Conservation (phyloP, 2,888 invertebrate species). For the Sturmia bella region DNA sequence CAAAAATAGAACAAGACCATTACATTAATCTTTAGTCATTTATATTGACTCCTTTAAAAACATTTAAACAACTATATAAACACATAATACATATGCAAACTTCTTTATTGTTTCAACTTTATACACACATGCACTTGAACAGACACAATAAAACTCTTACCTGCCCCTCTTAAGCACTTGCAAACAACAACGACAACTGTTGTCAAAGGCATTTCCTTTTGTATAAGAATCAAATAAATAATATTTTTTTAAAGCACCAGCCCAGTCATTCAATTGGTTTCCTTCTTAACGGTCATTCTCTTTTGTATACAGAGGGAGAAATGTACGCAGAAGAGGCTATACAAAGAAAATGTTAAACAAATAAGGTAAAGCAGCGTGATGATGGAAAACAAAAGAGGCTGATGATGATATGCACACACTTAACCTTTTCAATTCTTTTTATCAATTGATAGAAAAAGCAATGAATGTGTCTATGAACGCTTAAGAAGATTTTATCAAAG, state of each 20-base stretch:
- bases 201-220: slow-evolving; percentile 47
- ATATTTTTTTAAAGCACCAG: slow-evolving; percentile 7
- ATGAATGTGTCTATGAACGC: slow-evolving; percentile 33
- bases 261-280: slow-evolving; percentile 45
- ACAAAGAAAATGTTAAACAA: slow-evolving; percentile 1
- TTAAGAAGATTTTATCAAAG: slow-evolving; percentile 36
- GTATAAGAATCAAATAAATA: slow-evolving; percentile 34
- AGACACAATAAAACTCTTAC: slow-evolving; percentile 1
- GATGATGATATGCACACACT: slow-evolving; percentile 49
- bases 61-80: background rate
- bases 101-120: slow-evolving; percentile 4
- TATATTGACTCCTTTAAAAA: slow-evolving; percentile 18
- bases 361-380: slow-evolving; percentile 25
- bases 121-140: background rate
- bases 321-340: slow-evolving; percentile 6
- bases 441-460: slow-evolving; percentile 46
- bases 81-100: background rate
- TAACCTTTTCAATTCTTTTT: slow-evolving; percentile 53
- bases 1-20: background rate
- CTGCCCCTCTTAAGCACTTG: background rate
- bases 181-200: background rate
- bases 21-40: background rate
- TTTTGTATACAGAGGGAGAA: slow-evolving; percentile 2
- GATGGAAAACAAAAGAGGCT: slow-evolving; percentile 34
- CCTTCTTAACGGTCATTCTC: slow-evolving; percentile 41